phyloP scores from a whole-genome alignment of 2,888 invertebrate species.

The Scrobipalpa atriplicella region DNA sequence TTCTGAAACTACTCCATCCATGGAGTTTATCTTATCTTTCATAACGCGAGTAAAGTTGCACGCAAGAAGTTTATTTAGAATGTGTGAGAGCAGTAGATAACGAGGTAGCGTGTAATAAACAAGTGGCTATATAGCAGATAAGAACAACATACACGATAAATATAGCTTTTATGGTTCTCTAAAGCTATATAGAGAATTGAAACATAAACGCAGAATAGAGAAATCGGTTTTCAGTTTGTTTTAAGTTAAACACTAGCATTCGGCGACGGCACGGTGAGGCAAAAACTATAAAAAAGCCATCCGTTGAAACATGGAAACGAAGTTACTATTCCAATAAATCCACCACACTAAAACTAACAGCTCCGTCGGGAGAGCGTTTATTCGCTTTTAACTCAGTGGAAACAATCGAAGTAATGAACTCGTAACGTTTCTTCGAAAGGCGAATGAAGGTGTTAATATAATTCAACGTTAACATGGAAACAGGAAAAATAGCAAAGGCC shows the following conservation, averaged over 20 bases:
- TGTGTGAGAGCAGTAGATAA: neutral
- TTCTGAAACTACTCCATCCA: slow-evolving; percentile 31
- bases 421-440: slow-evolving; percentile 36
- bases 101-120: neutral
- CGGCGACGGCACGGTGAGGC: slow-evolving; percentile 36
- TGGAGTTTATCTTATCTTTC: slow-evolving; percentile 30
- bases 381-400: slow-evolving; percentile 45
- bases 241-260: slow-evolving; percentile 43
- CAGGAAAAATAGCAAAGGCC: slow-evolving; percentile 20
- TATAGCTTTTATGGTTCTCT: no score
- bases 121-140: neutral
- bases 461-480: slow-evolving; percentile 21
- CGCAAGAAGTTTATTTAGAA: slow-evolving; percentile 11
- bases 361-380: slow-evolving; percentile 50
- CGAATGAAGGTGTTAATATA: slow-evolving; percentile 38
- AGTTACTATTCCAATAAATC: slow-evolving; percentile 57
- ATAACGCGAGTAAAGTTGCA: slow-evolving; percentile 10
- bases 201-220: slow-evolving; percentile 26
- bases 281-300: slow-evolving; percentile 42
- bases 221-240: slow-evolving; percentile 37
- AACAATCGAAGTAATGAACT: slow-evolving; percentile 22
- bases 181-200: neutral
- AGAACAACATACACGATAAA: no score
- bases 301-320: slow-evolving; percentile 51
- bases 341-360: slow-evolving; percentile 41